Conservation (phyloP, 2,797 vertebrate genomes). For the Enteromius thamalakanensis region DNA sequence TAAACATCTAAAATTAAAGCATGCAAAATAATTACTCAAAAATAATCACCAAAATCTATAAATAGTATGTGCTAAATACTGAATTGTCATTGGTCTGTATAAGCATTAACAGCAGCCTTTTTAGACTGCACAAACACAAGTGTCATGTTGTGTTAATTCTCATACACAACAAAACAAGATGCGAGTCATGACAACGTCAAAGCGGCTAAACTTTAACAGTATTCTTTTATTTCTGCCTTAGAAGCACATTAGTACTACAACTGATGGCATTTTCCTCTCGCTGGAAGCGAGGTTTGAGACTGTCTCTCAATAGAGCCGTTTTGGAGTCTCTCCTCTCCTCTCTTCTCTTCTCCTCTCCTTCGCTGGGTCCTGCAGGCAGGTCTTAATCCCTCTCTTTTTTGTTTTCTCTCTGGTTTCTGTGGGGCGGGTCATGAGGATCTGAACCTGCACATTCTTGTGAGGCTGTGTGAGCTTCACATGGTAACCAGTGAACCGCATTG, state of each 20-base stretch:
- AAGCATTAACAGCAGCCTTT: not conserved
- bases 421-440: constrained; percentile 82
- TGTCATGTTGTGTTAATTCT: not conserved
- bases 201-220: not conserved
- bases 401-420: constrained; percentile 50
- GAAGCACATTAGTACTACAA: constrained; percentile 24
- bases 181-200: not conserved
- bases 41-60: too few species aligned
- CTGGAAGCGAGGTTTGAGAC: constrained; percentile 26
- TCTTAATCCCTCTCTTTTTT: constrained; percentile 58
- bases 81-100: not conserved
- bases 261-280: constrained; percentile 30
- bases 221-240: not conserved
- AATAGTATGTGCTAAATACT: not conserved
- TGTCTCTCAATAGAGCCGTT: constrained; percentile 48
- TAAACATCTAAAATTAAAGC: not conserved
- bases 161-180: not conserved
- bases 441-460: constrained; percentile 91
- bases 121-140: not conserved
- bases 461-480: constrained; percentile 90
- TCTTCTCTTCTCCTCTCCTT: constrained; percentile 23
- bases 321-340: constrained; percentile 45
- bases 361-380: constrained; percentile 46
- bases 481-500: constrained; percentile 91
- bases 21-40: not conserved